phyloP scores from a whole-genome alignment of 2,888 invertebrate species.

The Nomada fabriciana region DNA sequence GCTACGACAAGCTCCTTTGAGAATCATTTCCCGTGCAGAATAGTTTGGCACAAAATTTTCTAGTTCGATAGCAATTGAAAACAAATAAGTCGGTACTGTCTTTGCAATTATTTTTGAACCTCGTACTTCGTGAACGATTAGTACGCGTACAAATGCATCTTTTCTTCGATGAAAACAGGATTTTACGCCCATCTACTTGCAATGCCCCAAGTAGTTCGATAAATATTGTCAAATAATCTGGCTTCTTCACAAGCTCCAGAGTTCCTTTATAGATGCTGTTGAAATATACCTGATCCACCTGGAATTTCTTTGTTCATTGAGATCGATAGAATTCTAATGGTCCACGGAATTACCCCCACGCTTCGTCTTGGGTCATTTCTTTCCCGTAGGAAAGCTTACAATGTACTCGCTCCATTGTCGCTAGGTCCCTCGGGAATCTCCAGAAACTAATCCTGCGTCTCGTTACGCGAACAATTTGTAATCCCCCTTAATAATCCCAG shows the following conservation, averaged over 20 bases:
- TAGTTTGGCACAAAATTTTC: too few relatives aligned
- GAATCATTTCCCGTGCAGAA: too few relatives aligned
- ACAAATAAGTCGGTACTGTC: too few relatives aligned
- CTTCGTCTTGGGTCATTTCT: slow-evolving; percentile 22
- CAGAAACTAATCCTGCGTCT: slow-evolving; percentile 10
- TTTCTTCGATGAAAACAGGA: too few relatives aligned
- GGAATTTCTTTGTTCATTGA: slow-evolving; percentile 4
- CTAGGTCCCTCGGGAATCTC: slow-evolving; percentile 36
- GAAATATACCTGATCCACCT: not conserved
- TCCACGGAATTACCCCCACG: slow-evolving; percentile 12
- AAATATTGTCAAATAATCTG: not conserved
- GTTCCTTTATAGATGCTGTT: not conserved
- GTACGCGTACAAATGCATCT: too few relatives aligned
- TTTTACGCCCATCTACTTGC: too few relatives aligned
- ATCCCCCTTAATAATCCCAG: slow-evolving; percentile 31
- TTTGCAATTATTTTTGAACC: too few relatives aligned
- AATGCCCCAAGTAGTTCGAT: not conserved
- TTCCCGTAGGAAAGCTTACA: slow-evolving; percentile 7
- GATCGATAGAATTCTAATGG: slow-evolving; percentile 55
- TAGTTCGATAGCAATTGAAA: too few relatives aligned
- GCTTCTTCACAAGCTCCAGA: not conserved
- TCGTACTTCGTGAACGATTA: too few relatives aligned
- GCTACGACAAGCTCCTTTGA: too few relatives aligned
- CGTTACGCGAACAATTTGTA: slow-evolving; percentile 38
- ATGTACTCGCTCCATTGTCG: slow-evolving; percentile 17